phyloP scores from a whole-genome alignment of 2,888 invertebrate genomes.

The Agonopterix alstromeriana region DNA sequence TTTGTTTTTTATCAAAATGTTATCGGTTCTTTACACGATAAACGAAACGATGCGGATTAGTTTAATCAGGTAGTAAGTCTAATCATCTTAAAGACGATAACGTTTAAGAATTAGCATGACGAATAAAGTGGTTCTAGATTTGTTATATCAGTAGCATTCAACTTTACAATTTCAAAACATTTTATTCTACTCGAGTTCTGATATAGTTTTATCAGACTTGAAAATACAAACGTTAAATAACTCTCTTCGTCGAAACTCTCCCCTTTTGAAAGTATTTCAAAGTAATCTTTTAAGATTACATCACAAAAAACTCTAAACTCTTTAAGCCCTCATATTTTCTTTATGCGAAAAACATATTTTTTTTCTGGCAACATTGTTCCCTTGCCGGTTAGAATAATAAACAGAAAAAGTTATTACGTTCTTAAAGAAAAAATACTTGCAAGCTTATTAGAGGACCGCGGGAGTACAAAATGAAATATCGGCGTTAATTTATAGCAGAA shows the following conservation, averaged over 20 bases:
- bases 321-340: constrained; percentile 60
- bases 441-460: constrained; percentile 21
- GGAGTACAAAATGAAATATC: constrained; percentile 12
- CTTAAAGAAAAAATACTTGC: constrained; percentile 34
- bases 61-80: no score
- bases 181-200: no score
- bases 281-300: constrained; percentile 66
- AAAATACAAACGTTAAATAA: neutral
- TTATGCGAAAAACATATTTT: constrained; percentile 58
- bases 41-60: no score
- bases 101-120: no score
- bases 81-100: no score
- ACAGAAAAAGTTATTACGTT: constrained; percentile 49
- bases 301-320: constrained; percentile 53
- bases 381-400: constrained; percentile 42
- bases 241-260: constrained; percentile 8
- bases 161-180: no score
- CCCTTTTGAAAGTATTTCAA: constrained; percentile 55
- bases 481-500: constrained; percentile 25
- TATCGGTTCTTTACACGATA: no score
- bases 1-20: no score
- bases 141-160: no score
- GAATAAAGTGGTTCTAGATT: no score
- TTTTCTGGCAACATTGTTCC: constrained; percentile 26
- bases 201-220: neutral